Base-by-base conservation (phyloP, 2,113 vertebrate species). In the Cebus imitator region DNA sequence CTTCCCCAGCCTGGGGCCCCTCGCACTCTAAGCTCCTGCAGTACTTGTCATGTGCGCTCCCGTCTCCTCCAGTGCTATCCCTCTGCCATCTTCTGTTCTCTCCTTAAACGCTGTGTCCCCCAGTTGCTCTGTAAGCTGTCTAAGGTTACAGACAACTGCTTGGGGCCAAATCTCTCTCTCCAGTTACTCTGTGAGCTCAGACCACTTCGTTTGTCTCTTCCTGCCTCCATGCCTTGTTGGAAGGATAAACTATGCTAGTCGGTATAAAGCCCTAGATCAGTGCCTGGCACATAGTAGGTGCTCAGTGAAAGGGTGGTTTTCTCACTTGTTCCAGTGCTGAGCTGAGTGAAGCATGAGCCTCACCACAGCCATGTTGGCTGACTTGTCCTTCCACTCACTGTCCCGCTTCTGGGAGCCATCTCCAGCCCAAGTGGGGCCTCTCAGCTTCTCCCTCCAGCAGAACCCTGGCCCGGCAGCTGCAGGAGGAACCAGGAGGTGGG, bases 341-440 rank as follows among this genome's bases (percentile, higher is more conserved):
- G n/a, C 25, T 18, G 43, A 37, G 27, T 5, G 1, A 4, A 35
- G 37, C 21, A 1, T 25, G 0, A 27, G 48, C 32, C 32, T 52
- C 20, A 13, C 45, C 14, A 25, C n/a, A 27, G n/a, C 20, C 3
- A 1, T 30, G 20, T 37, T 12, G 11, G 37, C 40, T 43, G 18
- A 3, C 23, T 9, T 27, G 43, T 14, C 78, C 55, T 40, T 12
- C 14, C 35, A 35, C 21, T 43, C 13, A 64, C 2, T 23, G 30
- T 21, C 57, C 32, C 6, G 1, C 55, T 3, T 17, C 21, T 0
- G 8, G 66, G 21, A 12, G 35, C 40, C 5, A 0, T 13, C 13
- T 37, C 43, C 25, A 20, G 37, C 79, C 55, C 12, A 8, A 0
- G 4, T 20, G 48, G 23, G 7, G 25, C 50, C 12, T 32, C 50